Base-by-base conservation (phyloP, 2,113 vertebrate species). In the Nothocercus julius region DNA sequence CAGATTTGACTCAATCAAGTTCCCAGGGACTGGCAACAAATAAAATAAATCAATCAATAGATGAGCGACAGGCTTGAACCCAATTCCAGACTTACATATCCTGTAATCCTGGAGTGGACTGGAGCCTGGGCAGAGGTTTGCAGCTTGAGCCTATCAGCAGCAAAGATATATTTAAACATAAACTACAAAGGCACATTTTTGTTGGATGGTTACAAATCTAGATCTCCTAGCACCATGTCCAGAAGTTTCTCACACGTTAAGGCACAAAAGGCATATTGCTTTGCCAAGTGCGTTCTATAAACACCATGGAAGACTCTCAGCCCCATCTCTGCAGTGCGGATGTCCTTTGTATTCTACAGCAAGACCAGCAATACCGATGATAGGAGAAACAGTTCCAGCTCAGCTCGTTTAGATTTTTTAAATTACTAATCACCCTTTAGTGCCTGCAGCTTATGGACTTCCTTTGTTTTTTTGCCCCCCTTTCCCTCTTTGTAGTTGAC, bases 271-370 rank as follows among this genome's bases (percentile, higher is more conserved):
- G 13, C 13, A 14, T 5, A 56, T 20, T 59, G 58, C 70, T 77
- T 28, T 14, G 25, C 59, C n/a, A 8, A 62, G 32, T 66, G 5
- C 3, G 20, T 63, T 34, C 85, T 40, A 1, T 4, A 2, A 72
- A 47, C 17, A 3, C 21, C 4, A 3, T 6, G 14, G n/a, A 21
- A 47, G 19, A 45, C 10, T 19, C 42, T 27, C 64, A 12, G 5
- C 30, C 27, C 15, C 7, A 0, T 11, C 19, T 25, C 69, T n/a
- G 32, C 63, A 61, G 28, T 0, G 28, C 34, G 17, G 68, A 15
- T 3, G 2, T 8, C 40, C 27, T 10, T 25, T 5, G 5, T 34
- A 36, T 64, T 61, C 62, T 2, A 20, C 28, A 40, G 18, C 21
- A 12, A 61, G 58, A 53, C 17, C 34, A 45, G 54, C 18, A 49